Conservation (phyloP, 2,113 vertebrate genomes). For the Pseudopipra pipra region DNA sequence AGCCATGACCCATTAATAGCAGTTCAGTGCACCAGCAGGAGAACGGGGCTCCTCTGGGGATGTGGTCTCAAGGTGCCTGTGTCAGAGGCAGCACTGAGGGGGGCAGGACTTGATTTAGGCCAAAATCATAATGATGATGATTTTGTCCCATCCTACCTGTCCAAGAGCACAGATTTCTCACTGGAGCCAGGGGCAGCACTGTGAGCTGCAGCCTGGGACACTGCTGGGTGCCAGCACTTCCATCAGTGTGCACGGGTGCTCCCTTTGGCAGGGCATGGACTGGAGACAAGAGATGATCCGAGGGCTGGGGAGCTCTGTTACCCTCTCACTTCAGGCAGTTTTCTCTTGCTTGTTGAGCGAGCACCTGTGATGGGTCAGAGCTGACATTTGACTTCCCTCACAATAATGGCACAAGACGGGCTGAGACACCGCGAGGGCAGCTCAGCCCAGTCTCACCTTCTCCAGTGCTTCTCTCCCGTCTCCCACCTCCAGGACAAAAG, state of each 20-base stretch:
- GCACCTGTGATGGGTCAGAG: background rate
- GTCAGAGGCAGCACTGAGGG: background rate
- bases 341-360: background rate
- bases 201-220: background rate
- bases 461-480: background rate
- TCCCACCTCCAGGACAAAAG: background rate
- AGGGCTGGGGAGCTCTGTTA: background rate
- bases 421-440: background rate
- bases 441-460: background rate
- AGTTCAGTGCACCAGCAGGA: background rate
- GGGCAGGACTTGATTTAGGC: background rate
- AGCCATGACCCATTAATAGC: background rate
- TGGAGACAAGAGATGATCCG: background rate
- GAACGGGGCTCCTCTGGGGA: background rate
- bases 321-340: background rate
- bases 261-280: background rate
- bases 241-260: rapidly evolving
- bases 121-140: rapidly evolving
- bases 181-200: background rate
- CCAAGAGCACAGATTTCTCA: background rate
- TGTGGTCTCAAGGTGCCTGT: background rate
- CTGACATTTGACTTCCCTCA: background rate
- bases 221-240: background rate
- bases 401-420: rapidly evolving
- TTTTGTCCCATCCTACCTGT: rapidly evolving